Percentiles rank a stretch among this genome's conserved stretches.
Evolutionary conservation across 2,113 vertebrate genomes (phyloP).

Genomic region (Donacobius atricapilla): DNA sequence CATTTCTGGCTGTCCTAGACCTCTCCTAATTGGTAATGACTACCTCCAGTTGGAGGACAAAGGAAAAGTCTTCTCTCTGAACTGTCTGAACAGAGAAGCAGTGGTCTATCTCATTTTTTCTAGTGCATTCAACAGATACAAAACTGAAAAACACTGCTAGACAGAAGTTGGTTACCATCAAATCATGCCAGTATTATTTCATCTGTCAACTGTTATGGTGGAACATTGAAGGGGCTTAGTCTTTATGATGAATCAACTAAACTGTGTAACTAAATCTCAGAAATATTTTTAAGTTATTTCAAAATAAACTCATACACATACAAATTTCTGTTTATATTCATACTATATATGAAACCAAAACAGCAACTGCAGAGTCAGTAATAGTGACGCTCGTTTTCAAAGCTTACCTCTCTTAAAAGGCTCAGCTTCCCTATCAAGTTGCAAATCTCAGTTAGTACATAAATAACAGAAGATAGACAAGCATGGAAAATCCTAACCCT

Average conservation of each 20-base stretch:
- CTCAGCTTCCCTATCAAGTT: neutral
- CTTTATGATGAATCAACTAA: neutral
- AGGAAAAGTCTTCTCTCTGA: neutral
- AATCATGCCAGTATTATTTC: neutral
- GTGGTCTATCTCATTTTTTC: neutral
- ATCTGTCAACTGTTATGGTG: neutral
- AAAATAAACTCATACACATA: neutral
- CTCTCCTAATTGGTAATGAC: neutral
- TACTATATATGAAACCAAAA: neutral
- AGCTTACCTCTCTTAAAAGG: neutral
- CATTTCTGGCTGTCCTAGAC: neutral
- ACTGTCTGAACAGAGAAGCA: neutral
- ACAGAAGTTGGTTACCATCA: neutral
- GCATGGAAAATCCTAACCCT: neutral
- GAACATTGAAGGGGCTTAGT: neutral
- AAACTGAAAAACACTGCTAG: neutral
- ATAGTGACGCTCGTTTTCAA: neutral
- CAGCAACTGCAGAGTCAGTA: neutral
- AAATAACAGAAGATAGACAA: slow-evolving; percentile 19
- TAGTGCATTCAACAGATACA: neutral
- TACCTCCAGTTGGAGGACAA: neutral
- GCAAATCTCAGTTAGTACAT: neutral
- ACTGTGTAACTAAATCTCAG: neutral
- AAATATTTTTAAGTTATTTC: neutral
- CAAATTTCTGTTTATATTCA: neutral